Base-by-base conservation (phyloP, 2,113 vertebrate genomes). In the Choloepus hoffmanni region DNA sequence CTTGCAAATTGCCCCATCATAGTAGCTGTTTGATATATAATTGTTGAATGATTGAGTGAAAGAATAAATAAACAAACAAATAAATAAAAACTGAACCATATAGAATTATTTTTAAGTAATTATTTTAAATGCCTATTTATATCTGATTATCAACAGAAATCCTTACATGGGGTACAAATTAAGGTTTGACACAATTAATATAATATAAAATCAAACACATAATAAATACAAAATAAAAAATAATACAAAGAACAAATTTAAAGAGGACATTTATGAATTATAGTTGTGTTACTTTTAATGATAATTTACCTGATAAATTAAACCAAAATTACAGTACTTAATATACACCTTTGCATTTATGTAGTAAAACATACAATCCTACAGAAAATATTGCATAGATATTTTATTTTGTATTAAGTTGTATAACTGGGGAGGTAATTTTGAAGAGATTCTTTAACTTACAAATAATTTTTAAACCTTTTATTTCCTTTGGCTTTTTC, bases 221-320 rank as follows among this genome's bases (percentile, higher is more conserved):
- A 58, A 48, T 70, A 55, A 23, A 85, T 48, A 33, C 5, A 92
- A 90, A 84, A 48, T 65, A 43, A 62, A 50, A 76, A 50, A 63
- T 30, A 53, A 72, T 30, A 33, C 33, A 89, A 13, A 74, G 36
- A 81, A n/a, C 12, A 86, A 74, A 68, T 55, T 53, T 63, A 24
- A 33, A 77, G 23, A 86, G 60, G 16, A 72, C 28, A 58, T 43
- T 26, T 70, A 1, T 81, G 43, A 90, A 50, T 81, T 89, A 83
- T 11, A 87, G 3, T 76, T 70, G 16, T 23, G 77, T 18, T 65
- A 36, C 1, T 83, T 92, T 90, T 65, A 50, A 77, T 50, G 95
- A 76, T 62, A 82, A 79, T 60, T 92, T 77, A 68, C 36, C 60
- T 94, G 58, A 50, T 23, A 83, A 84, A 65, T n/a, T 19, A 72